Evolutionary conservation across 1,140 invertebrate genomes (phyloP), one percentile per base, ranked within the genome.

Genomic region (Sycophila sp.): DNA sequence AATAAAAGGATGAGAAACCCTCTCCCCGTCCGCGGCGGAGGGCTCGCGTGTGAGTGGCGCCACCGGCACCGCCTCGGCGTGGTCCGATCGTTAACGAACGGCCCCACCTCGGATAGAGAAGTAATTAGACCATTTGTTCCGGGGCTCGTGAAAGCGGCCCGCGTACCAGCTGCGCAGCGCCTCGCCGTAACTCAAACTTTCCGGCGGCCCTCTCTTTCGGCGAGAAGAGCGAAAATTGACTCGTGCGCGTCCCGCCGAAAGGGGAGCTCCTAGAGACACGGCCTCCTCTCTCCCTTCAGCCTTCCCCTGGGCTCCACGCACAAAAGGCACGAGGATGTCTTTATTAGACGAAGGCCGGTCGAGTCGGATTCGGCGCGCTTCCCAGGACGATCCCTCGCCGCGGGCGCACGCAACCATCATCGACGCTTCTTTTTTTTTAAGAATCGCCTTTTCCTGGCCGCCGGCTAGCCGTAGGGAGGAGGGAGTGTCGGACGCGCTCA

Each of bases 261-360:
- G 71, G 68, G 73, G 58, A 28, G 67, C 32, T 42, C 53, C 65
- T 51, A 26, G 24, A 28, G 59, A n/a, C n/a, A n/a, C n/a, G n/a
- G n/a, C n/a, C n/a, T n/a, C n/a, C n/a, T n/a, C n/a, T n/a, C n/a
- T n/a, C n/a, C 28, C 17, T 58, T 58, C 32, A 1, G 38, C 55
- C 55, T 19, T 34, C 55, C 26, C 30, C 8, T 2, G 5, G 34
- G 17, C 32, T 28, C 5, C 40, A n/a, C 15, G 2, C 64, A 80
- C 77, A 81, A 83, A 80, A 77, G 75, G 71, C 77, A 82, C 81
- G 83, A 86, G 76, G 79, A 85, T 86, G 82, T 82, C 85, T 85
- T 80, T 83, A 85, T 85, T 83, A 85, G 72, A 83, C 67, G 73
- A 71, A 56, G 71, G 62, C 49, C 75, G n/a, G n/a, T n/a, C 73